A percentile compares a stretch with the other conserved stretches of the same genome.
phyloP scores from a whole-genome alignment of 2,113 vertebrate species.

The Dendrocopos noguchii region DNA sequence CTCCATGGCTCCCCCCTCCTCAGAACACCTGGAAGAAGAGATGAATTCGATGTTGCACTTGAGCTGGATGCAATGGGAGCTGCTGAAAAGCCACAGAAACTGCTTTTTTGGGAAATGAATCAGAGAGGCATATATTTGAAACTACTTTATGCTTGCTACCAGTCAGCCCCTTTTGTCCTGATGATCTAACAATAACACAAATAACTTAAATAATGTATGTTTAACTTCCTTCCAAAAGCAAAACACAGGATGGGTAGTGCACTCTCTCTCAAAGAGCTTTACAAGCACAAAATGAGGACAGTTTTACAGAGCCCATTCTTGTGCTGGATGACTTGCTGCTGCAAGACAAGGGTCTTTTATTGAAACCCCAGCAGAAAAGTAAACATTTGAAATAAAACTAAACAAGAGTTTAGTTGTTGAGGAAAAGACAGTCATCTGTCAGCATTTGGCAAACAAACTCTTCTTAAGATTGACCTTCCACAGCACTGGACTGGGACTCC shows the following conservation, averaged over 20 bases:
- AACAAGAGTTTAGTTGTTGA: slow-evolving; percentile 55
- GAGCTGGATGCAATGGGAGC: background rate
- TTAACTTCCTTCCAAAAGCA: slow-evolving; percentile 65
- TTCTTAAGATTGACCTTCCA: background rate
- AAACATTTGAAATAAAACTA: slow-evolving; percentile 67
- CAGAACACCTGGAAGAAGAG: background rate
- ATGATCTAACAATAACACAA: slow-evolving; percentile 25
- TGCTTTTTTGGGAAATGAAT: background rate
- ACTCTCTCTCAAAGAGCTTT: background rate
- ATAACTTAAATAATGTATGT: slow-evolving; percentile 56
- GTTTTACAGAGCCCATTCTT: slow-evolving; percentile 53
- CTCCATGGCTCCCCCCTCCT: background rate
- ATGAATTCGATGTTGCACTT: background rate
- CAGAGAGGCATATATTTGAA: background rate
- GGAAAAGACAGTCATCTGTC: slow-evolving; percentile 46
- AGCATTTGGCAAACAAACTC: slow-evolving; percentile 18
- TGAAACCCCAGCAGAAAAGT: slow-evolving; percentile 46
- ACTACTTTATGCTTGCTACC: background rate
- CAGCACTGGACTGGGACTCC: background rate
- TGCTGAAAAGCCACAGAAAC: background rate
- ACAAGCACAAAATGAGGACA: background rate
- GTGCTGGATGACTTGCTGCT: slow-evolving; percentile 19
- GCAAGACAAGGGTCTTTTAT: slow-evolving; percentile 53
- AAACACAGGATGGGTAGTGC: slow-evolving; percentile 50
- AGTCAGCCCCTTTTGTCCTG: slow-evolving; percentile 8